These are phyloP conservation scores for Nomada ruficornis DNA, from an alignment of 2,888 invertebrate genomes.

Conservation along the genomic window DNA sequence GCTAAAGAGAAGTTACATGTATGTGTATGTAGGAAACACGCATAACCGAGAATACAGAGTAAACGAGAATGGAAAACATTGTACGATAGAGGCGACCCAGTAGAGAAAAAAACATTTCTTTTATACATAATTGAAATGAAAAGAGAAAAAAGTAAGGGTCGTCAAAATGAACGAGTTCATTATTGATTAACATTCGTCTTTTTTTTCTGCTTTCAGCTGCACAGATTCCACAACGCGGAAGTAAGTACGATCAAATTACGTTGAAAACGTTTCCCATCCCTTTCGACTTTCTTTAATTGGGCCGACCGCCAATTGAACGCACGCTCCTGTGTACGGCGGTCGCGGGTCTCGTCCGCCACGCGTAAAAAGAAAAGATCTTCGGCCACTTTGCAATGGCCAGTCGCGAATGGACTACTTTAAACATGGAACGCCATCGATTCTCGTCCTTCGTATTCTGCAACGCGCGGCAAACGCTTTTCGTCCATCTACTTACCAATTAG, in stretches of 20 bases:
- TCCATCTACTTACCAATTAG: slow-evolving; percentile 41
- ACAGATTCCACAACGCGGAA: slow-evolving; percentile 95
- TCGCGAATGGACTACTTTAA: neutral
- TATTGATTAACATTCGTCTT: slow-evolving; percentile 75
- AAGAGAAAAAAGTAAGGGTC: slow-evolving; percentile 34
- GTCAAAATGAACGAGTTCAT: slow-evolving; percentile 51
- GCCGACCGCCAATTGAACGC: slow-evolving; percentile 15
- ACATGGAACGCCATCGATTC: slow-evolving; percentile 16
- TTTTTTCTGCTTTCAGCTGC: slow-evolving; percentile 91
- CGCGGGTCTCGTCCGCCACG: neutral
- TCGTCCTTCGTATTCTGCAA: neutral
- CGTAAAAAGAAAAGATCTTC: neutral
- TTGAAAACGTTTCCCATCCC: slow-evolving; percentile 32
- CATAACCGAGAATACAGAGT: slow-evolving; percentile 8
- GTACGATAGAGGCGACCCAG: slow-evolving; percentile 6
- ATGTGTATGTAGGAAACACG: slow-evolving; percentile 24
- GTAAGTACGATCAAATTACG: slow-evolving; percentile 87
- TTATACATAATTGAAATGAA: neutral
- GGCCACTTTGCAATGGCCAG: neutral
- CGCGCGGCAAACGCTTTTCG: slow-evolving; percentile 5
- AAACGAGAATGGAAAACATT: slow-evolving; percentile 9
- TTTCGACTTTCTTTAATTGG: slow-evolving; percentile 23
- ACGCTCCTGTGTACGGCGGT: neutral
- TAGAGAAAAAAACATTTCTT: neutral
- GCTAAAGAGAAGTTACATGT: neutral